phyloP scores from a whole-genome alignment of 1,140 invertebrate species.

The Eupristina koningsbergeri region DNA sequence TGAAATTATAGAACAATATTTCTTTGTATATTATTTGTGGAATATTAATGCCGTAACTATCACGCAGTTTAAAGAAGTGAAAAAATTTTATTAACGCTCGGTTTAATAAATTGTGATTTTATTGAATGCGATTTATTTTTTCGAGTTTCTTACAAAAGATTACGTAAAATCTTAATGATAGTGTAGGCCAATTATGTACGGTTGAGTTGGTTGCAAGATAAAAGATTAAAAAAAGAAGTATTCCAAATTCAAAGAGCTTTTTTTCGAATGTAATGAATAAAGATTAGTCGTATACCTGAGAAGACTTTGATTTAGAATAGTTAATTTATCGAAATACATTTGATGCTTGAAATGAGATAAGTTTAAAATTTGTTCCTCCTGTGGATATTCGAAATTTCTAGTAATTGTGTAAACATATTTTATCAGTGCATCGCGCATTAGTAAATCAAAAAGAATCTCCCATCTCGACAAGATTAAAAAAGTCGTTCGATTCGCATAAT shows the following conservation, averaged over 20 bases:
- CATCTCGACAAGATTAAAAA: too few species aligned
- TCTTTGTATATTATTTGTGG: too few species aligned
- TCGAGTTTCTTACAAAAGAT: neutral
- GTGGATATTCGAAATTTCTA: neutral
- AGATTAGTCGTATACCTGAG: neutral
- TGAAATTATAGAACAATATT: too few species aligned
- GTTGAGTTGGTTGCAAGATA: neutral
- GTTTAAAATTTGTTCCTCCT: neutral
- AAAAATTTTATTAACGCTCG: too few species aligned
- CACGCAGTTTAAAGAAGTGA: too few species aligned
- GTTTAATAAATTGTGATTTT: too few species aligned
- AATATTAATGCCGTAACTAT: too few species aligned
- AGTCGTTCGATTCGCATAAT: too few species aligned
- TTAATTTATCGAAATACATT: neutral
- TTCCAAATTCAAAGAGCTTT: conserved; percentile 3
- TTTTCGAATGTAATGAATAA: conserved; percentile 13
- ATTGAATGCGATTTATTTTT: too few species aligned
- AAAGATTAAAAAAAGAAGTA: neutral
- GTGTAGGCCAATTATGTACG: neutral
- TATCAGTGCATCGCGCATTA: neutral
- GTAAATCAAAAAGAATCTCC: too few species aligned
- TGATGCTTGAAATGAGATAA: neutral
- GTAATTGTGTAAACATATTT: neutral
- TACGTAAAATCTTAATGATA: neutral
- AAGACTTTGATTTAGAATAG: conserved; percentile 9